phyloP scores from a whole-genome alignment of 2,113 vertebrate genomes.

The Carollia perspicillata region DNA sequence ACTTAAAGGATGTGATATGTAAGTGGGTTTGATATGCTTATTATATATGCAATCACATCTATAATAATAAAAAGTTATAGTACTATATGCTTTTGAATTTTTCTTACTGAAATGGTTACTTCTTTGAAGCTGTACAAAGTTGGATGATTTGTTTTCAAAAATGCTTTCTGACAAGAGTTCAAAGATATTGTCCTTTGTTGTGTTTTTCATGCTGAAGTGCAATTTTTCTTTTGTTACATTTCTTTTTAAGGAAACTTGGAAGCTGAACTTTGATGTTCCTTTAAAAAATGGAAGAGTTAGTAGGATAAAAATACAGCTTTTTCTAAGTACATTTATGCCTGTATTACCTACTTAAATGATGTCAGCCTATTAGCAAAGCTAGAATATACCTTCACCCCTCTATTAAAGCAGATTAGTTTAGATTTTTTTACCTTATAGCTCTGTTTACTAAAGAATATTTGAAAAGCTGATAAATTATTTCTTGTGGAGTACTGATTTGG shows the following conservation, averaged over 20 bases:
- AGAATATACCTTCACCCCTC: slow-evolving; percentile 30
- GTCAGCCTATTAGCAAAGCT: slow-evolving; percentile 51
- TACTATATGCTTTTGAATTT: background rate
- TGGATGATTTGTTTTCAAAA: slow-evolving; percentile 60
- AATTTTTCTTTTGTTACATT: slow-evolving; percentile 29
- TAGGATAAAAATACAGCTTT: slow-evolving; percentile 44
- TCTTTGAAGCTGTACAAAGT: slow-evolving; percentile 17
- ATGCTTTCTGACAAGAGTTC: slow-evolving; percentile 49
- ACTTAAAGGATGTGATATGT: background rate
- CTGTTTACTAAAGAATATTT: slow-evolving; percentile 35
- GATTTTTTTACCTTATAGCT: background rate
- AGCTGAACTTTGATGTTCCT: background rate
- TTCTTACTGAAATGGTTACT: slow-evolving; percentile 16
- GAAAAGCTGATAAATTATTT: background rate
- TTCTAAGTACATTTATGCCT: slow-evolving; percentile 51
- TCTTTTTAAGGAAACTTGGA: slow-evolving; percentile 49
- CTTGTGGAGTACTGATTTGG: background rate
- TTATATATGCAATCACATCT: slow-evolving; percentile 6
- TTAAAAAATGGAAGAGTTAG: slow-evolving; percentile 66
- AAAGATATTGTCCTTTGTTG: slow-evolving; percentile 44
- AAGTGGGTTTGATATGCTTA: background rate
- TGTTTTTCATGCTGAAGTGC: slow-evolving; percentile 35
- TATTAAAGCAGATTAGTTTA: slow-evolving; percentile 48
- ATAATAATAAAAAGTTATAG: background rate
- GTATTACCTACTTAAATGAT: slow-evolving; percentile 68